Percentiles rank a stretch among this genome's conserved stretches.
Conservation (phyloP, 2,888 invertebrate genomes). For the Agrochola litura region DNA sequence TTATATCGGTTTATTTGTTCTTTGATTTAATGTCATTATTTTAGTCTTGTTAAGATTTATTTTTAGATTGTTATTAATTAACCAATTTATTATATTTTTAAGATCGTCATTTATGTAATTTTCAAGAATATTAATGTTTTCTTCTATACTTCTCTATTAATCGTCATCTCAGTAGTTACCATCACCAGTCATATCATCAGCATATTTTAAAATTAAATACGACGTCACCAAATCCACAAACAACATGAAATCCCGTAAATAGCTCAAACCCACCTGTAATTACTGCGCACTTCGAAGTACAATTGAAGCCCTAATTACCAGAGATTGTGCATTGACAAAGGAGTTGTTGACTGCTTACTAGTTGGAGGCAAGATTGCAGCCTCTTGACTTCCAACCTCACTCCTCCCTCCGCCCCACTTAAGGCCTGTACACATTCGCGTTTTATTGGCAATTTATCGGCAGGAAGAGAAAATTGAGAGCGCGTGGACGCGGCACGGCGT, state of each 20-base stretch:
- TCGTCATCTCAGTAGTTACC: too few species aligned
- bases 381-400: slow-evolving; percentile 25
- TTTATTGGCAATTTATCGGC: not conserved
- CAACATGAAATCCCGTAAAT: slow-evolving; percentile 13
- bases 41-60: too few species aligned
- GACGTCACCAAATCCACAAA: not conserved
- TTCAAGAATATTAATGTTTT: too few species aligned
- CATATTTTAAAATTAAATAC: not conserved
- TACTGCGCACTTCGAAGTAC: slow-evolving; percentile 12
- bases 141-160: too few species aligned
- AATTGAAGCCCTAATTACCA: slow-evolving; percentile 47
- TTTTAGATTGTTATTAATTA: too few species aligned
- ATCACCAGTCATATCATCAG: too few species aligned
- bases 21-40: too few species aligned
- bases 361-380: slow-evolving; percentile 46
- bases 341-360: slow-evolving; percentile 38
- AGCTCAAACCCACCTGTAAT: not conserved
- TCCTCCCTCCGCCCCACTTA: not conserved
- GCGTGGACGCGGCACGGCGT: too few species aligned
- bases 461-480: not conserved
- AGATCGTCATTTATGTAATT: too few species aligned
- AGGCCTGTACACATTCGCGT: slow-evolving; percentile 9
- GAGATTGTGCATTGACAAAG: slow-evolving; percentile 42
- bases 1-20: too few species aligned
- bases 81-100: too few species aligned